A percentile compares a stretch with the other conserved stretches of the same genome.
Evolutionary conservation across 2,888 invertebrate species (phyloP).

Genomic region (Drosophila putrida): DNA sequence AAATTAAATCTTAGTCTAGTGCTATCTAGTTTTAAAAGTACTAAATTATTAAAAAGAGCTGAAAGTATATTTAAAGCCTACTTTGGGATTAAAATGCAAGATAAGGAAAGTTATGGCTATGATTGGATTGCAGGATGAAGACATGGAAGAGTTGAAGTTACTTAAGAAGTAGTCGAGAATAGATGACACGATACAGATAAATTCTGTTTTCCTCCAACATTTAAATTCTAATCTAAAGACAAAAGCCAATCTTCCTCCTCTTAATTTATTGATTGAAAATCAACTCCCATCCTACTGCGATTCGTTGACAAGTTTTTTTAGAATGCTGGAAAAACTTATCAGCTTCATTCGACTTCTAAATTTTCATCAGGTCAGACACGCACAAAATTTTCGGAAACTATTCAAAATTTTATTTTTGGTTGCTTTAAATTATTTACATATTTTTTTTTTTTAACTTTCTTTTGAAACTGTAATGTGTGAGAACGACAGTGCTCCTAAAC

Average conservation of each 20-base stretch:
- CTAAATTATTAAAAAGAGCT: not conserved
- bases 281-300: constrained; percentile 30
- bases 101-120: too few species aligned
- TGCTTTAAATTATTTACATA: constrained; percentile 9
- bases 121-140: too few species aligned
- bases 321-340: constrained; percentile 7
- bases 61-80: not conserved
- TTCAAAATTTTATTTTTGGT: constrained; percentile 27
- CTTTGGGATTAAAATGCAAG: not conserved
- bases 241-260: not conserved
- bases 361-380: constrained; percentile 29
- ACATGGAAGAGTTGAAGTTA: too few species aligned
- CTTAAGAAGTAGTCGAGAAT: too few species aligned
- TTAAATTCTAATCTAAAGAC: not conserved
- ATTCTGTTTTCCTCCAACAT: too few species aligned
- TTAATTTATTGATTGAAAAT: not conserved
- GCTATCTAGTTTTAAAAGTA: not conserved
- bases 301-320: not conserved
- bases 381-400: constrained; percentile 18
- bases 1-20: too few species aligned
- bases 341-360: constrained; percentile 26
- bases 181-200: too few species aligned
- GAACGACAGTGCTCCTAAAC: constrained; percentile 1
- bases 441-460: not conserved
- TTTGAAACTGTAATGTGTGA: constrained; percentile 25